Conservation (phyloP, 2,888 invertebrate species). For the Hirtodrosophila confusa region DNA sequence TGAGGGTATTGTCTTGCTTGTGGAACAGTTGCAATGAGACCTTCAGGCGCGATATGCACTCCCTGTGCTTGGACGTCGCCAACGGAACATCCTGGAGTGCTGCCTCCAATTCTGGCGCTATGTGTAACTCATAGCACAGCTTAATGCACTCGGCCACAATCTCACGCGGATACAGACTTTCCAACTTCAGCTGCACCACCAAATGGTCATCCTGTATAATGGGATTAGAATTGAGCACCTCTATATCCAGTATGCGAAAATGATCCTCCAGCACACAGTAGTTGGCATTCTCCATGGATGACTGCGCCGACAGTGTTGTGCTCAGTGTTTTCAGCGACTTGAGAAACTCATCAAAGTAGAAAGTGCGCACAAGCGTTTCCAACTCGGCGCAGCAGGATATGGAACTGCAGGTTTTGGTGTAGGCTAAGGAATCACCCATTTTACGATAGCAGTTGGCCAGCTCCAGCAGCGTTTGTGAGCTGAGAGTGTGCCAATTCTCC, state of each 20-base stretch:
- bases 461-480: constrained; percentile 92
- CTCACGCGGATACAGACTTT: constrained; percentile 88
- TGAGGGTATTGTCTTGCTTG: constrained; percentile 92
- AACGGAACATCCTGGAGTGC: constrained; percentile 46
- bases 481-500: constrained; percentile 94
- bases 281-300: constrained; percentile 81
- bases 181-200: constrained; percentile 85
- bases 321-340: constrained; percentile 86
- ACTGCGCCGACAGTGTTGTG: constrained; percentile 77
- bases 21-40: constrained; percentile 90
- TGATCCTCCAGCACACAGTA: constrained; percentile 84
- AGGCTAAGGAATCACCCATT: constrained; percentile 89
- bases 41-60: constrained; percentile 78
- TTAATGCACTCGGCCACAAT: constrained; percentile 87
- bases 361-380: constrained; percentile 89
- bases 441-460: constrained; percentile 93
- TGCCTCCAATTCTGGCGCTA: constrained; percentile 70
- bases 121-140: constrained; percentile 87
- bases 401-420: constrained; percentile 91
- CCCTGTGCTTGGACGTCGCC: constrained; percentile 52
- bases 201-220: constrained; percentile 86
- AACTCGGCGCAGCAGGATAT: constrained; percentile 91
- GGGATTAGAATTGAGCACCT: constrained; percentile 76
- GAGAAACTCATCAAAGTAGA: constrained; percentile 93
- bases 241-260: constrained; percentile 84